phyloP scores from a whole-genome alignment of 2,113 vertebrate species.

The Corvus hawaiiensis region DNA sequence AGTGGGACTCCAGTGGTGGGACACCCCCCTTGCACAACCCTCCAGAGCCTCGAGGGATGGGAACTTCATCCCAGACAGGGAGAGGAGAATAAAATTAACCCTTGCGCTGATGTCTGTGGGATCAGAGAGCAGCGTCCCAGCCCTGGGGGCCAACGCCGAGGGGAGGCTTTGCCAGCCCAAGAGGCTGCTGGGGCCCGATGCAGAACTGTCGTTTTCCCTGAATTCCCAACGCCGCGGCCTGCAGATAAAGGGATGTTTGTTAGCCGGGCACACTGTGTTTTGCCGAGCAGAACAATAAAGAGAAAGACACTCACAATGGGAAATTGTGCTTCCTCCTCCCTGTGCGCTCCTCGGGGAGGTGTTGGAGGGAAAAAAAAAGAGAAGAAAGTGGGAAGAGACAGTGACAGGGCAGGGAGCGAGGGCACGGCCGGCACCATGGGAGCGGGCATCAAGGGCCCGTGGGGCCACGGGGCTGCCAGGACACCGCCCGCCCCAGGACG shows the following conservation, averaged over 20 bases:
- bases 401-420: background rate
- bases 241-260: conserved; percentile 59
- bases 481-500: accelerated
- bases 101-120: accelerated
- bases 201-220: background rate
- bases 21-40: too few relatives aligned
- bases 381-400: conserved; percentile 18
- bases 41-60: accelerated
- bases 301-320: conserved; percentile 71
- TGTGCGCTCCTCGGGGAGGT: conserved; percentile 40
- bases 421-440: background rate
- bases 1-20: accelerated
- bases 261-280: conserved; percentile 22
- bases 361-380: background rate
- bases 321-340: conserved; percentile 74
- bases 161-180: background rate
- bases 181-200: background rate
- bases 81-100: background rate
- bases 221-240: background rate
- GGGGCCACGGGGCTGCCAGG: background rate
- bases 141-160: accelerated
- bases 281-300: conserved; percentile 70
- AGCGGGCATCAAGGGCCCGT: background rate
- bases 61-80: background rate
- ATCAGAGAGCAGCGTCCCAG: accelerated